phyloP scores from a whole-genome alignment of 2,797 vertebrate species.

The Miichthys miiuy region DNA sequence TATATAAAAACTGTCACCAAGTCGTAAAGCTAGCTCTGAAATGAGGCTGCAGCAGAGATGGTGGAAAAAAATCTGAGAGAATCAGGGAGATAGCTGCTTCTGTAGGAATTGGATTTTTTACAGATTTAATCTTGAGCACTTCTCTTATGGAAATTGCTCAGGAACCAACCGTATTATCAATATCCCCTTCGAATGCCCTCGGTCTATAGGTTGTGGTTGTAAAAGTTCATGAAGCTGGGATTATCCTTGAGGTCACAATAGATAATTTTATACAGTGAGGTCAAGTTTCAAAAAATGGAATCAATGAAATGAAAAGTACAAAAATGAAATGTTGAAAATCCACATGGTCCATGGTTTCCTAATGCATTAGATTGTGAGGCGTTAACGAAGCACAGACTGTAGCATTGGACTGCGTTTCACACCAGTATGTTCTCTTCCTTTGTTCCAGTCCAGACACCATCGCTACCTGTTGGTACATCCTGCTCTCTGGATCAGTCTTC shows the following conservation, averaged over 20 bases:
- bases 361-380: background rate
- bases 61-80: background rate
- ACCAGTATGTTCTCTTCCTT: conserved; percentile 48
- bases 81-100: too few species aligned
- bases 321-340: background rate
- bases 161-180: too few species aligned
- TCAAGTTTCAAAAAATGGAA: too few species aligned
- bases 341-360: background rate
- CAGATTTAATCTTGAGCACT: too few species aligned
- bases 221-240: too few species aligned
- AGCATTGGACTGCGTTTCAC: conserved; percentile 13
- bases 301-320: background rate
- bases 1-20: background rate
- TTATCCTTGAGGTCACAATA: too few species aligned
- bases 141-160: too few species aligned
- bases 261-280: too few species aligned
- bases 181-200: too few species aligned
- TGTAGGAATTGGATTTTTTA: too few species aligned
- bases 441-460: conserved; percentile 91
- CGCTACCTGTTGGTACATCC: conserved; percentile 95
- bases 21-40: background rate
- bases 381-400: background rate
- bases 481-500: conserved; percentile 95
- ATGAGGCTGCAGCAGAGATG: background rate
- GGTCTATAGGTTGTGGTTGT: too few species aligned